Conservation (phyloP, 2,797 vertebrate genomes). For the Spinibarbus caldwelli region DNA sequence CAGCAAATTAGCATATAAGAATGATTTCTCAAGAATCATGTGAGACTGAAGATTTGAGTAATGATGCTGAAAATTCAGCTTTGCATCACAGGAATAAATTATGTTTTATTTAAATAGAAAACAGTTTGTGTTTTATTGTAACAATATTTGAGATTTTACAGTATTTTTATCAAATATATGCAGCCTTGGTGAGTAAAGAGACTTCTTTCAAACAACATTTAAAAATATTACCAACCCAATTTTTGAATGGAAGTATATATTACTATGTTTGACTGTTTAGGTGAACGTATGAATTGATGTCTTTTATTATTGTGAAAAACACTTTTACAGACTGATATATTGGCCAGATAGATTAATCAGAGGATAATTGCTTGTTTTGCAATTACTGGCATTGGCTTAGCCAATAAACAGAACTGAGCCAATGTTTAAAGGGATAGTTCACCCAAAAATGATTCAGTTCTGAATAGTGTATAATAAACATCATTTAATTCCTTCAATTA, state of each 20-base stretch:
- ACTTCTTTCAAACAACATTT: neutral
- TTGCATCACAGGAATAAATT: no score
- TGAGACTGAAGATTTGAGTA: neutral
- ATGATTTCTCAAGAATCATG: neutral
- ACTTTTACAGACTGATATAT: neutral
- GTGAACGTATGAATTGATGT: no score
- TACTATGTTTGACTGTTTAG: no score
- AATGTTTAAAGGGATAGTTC: neutral
- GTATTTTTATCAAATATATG: neutral
- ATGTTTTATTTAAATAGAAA: no score
- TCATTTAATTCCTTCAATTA: neutral
- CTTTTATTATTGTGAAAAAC: no score
- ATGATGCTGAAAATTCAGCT: no score
- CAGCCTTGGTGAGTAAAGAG: neutral
- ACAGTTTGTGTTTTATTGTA: neutral
- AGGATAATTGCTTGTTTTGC: neutral
- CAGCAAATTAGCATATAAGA: neutral
- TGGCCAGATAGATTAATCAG: neutral
- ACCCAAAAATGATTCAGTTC: neutral
- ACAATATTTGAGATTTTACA: neutral
- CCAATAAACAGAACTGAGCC: neutral
- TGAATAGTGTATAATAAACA: neutral
- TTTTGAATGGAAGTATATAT: neutral
- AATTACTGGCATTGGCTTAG: neutral
- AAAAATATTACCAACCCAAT: neutral